These are phyloP conservation scores for Hemichromis elongatus DNA, from an alignment of 2,113 vertebrate genomes.

Conservation along the genomic window DNA sequence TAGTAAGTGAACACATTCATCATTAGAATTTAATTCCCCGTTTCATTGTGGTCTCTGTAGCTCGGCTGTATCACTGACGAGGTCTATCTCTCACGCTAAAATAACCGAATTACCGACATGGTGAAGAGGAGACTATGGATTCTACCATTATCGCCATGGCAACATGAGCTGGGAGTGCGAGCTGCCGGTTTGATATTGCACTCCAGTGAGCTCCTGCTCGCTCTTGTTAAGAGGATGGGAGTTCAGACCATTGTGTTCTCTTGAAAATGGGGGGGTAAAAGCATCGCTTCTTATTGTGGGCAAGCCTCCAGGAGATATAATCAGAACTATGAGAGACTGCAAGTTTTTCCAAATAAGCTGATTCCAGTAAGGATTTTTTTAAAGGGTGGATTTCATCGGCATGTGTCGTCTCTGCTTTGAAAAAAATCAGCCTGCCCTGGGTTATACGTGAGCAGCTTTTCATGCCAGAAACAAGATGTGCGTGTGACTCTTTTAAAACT, in stretches of 20 bases:
- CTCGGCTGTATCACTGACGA: slow-evolving; percentile 15
- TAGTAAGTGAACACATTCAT: slow-evolving; percentile 30
- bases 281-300: slow-evolving; percentile 1
- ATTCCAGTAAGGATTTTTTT: background rate
- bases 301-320: slow-evolving; percentile 11
- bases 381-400: background rate
- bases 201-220: slow-evolving; percentile 18
- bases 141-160: slow-evolving; percentile 65
- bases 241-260: slow-evolving; percentile 47
- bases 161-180: slow-evolving; percentile 49
- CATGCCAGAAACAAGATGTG: background rate
- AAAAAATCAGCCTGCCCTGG: background rate
- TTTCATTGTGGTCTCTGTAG: slow-evolving; percentile 38
- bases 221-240: slow-evolving; percentile 37
- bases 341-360: slow-evolving; percentile 6
- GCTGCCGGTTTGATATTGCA: slow-evolving; percentile 50
- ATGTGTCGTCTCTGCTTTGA: background rate
- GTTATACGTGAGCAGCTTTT: background rate
- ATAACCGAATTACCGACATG: slow-evolving; percentile 59
- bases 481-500: fast-evolving
- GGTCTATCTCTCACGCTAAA: slow-evolving; percentile 36
- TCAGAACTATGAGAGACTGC: background rate
- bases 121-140: slow-evolving; percentile 41
- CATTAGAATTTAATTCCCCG: slow-evolving; percentile 39
- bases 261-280: slow-evolving; percentile 11